Conservation (phyloP, 1,140 invertebrate genomes). For the Brachionus rotundiformis region DNA sequence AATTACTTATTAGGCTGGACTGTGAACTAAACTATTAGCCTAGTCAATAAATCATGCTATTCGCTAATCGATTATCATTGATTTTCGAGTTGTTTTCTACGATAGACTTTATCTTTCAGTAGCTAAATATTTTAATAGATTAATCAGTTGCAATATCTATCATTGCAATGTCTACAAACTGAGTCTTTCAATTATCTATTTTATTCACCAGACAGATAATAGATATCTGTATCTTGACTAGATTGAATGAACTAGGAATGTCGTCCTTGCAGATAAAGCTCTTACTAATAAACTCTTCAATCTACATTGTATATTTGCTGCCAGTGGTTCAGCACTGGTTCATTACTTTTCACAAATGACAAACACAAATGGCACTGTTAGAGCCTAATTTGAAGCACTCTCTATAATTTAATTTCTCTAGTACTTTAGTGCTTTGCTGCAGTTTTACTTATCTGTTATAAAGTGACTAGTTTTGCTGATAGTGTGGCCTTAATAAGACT, state of each 20-base stretch:
- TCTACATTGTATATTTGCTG: too few relatives aligned
- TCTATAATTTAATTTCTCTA: too few relatives aligned
- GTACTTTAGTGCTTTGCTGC: too few relatives aligned
- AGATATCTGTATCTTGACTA: neutral
- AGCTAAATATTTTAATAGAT: neutral
- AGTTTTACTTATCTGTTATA: too few relatives aligned
- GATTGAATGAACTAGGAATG: neutral
- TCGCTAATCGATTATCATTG: constrained; percentile 1
- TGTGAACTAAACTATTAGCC: neutral
- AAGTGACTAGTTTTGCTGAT: too few relatives aligned
- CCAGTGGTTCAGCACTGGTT: too few relatives aligned
- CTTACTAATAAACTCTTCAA: too few relatives aligned
- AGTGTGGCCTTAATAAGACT: too few relatives aligned
- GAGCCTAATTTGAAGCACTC: too few relatives aligned
- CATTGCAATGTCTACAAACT: constrained; percentile 8
- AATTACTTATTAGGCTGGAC: neutral
- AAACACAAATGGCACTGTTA: too few relatives aligned
- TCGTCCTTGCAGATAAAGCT: neutral
- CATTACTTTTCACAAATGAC: too few relatives aligned
- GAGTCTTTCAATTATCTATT: neutral
- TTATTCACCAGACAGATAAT: constrained; percentile 9
- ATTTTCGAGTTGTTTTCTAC: neutral
- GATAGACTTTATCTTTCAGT: constrained; percentile 41
- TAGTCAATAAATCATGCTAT: neutral
- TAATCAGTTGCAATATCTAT: neutral